Evolutionary conservation across 2,797 vertebrate species (phyloP), one percentile per base, ranked within the genome.

Genomic region (Spea hammondii): DNA sequence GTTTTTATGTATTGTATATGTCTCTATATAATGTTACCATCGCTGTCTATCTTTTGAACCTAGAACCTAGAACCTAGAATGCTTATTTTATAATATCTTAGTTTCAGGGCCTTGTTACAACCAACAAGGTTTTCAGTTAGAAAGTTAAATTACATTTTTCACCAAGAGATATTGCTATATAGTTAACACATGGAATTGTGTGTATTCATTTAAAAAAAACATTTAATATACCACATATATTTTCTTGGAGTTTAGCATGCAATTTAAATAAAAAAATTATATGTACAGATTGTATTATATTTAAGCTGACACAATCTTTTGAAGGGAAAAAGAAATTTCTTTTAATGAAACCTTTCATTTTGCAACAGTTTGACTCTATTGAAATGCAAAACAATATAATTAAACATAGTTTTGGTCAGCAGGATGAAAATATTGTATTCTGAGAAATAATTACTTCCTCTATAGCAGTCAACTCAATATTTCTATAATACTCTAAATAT

Each of bases 371-470:
- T 77, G 74, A 77, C 54, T 72, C 65, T 77, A 73, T 73, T 82
- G 70, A 77, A 77, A 73, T 82, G 74, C 70, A 82, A 73, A 77
- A 53, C 65, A 60, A 48, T 69, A 77, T 73, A 82, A 73, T 82
- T 77, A 77, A 77, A 77, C 65, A n/a, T 82, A 77, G 77, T 77
- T 80, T 76, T 72, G 79, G 79, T 82, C 79, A 82, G 74, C 79
- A 69, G 79, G 79, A 67, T 17, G 60, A 57, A 80, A 77, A 72
- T 47, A 8, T 50, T 73, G 55, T 77, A 67, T 82, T 64, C 70
- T 77, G 79, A 77, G 74, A 82, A 82, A 82, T 82, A 82, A 82
- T 82, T 77, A 55, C 79, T 82, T 82, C 74, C 69, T 77, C 64
- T 76, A 72, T 46, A 73, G 49, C 74, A 62, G 65, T 77, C 74